phyloP scores from a whole-genome alignment of 2,888 invertebrate species.

The Drosophila atripex region DNA sequence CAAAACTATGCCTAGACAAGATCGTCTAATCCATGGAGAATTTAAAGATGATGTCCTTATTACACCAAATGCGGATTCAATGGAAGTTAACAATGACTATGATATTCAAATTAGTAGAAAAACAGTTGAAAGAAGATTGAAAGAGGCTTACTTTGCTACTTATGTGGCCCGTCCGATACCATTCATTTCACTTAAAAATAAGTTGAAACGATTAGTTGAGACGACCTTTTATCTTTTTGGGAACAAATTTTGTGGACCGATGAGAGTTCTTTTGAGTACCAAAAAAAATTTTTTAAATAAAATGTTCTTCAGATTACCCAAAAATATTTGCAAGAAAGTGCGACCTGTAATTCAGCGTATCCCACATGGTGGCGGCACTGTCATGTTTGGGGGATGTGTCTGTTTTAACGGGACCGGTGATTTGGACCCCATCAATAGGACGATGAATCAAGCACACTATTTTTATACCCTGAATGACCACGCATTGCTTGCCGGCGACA shows the following conservation, averaged over 20 bases:
- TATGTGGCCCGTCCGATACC: neutral
- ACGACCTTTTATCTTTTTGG: slow-evolving; percentile 18
- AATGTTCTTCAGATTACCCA: slow-evolving; percentile 15
- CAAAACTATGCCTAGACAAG: neutral
- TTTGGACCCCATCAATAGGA: neutral
- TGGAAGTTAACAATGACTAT: neutral
- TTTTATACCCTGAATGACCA: neutral
- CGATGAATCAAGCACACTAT: neutral
- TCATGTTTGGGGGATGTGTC: too few relatives aligned
- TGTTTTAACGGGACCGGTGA: too few relatives aligned
- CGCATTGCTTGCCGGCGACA: neutral
- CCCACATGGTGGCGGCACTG: slow-evolving; percentile 23
- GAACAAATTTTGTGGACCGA: slow-evolving; percentile 20
- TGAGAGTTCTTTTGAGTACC: slow-evolving; percentile 18
- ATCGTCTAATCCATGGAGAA: neutral
- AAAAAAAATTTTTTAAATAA: slow-evolving; percentile 15
- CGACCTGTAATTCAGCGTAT: slow-evolving; percentile 12
- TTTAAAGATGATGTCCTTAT: neutral
- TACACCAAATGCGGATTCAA: neutral
- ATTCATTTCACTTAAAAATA: slow-evolving; percentile 18
- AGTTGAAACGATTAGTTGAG: slow-evolving; percentile 13
- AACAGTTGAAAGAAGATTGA: slow-evolving; percentile 4
- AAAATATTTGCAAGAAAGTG: slow-evolving; percentile 6
- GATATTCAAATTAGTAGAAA: neutral
- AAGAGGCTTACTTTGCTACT: slow-evolving; percentile 2